Percentiles rank a stretch among this genome's conserved stretches.
phyloP scores from a whole-genome alignment of 2,113 vertebrate species.

The Tylochromis polylepis region DNA sequence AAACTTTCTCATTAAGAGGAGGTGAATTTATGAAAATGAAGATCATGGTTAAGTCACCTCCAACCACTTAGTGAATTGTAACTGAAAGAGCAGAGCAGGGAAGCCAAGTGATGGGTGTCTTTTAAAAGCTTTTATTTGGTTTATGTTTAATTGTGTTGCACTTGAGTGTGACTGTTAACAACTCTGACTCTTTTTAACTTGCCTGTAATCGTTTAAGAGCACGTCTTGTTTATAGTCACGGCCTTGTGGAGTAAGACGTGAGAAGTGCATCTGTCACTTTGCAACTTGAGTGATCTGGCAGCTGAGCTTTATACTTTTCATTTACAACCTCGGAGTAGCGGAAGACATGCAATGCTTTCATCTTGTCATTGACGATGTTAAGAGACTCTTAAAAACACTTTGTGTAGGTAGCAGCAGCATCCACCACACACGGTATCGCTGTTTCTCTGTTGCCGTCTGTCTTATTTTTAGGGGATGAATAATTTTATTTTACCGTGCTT shows the following conservation, averaged over 20 bases:
- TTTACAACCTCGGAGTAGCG: neutral
- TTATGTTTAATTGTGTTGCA: neutral
- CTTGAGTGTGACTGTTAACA: constrained; percentile 16
- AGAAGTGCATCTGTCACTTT: constrained; percentile 26
- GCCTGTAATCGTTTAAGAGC: neutral
- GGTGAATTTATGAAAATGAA: constrained; percentile 19
- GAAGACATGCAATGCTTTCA: neutral
- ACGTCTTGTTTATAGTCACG: neutral
- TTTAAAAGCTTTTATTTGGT: constrained; percentile 21
- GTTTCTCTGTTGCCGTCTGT: neutral
- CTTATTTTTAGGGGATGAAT: constrained; percentile 3
- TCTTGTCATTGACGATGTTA: neutral
- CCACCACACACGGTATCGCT: neutral
- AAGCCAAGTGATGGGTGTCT: neutral
- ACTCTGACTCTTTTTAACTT: constrained; percentile 8
- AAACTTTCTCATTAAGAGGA: constrained; percentile 60
- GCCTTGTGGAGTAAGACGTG: constrained; percentile 18
- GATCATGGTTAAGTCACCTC: constrained; percentile 34
- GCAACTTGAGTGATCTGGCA: constrained; percentile 6
- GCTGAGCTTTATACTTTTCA: constrained; percentile 12
- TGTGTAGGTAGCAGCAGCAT: constrained; percentile 24
- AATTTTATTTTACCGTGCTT: neutral
- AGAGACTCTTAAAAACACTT: constrained; percentile 18
- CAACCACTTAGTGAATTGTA: constrained; percentile 27
- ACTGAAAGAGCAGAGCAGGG: neutral